A percentile compares a stretch with the other conserved stretches of the same genome.
Conservation (phyloP, 2,888 invertebrate genomes). For the Scaptodrosophila latifasciaeformis region DNA sequence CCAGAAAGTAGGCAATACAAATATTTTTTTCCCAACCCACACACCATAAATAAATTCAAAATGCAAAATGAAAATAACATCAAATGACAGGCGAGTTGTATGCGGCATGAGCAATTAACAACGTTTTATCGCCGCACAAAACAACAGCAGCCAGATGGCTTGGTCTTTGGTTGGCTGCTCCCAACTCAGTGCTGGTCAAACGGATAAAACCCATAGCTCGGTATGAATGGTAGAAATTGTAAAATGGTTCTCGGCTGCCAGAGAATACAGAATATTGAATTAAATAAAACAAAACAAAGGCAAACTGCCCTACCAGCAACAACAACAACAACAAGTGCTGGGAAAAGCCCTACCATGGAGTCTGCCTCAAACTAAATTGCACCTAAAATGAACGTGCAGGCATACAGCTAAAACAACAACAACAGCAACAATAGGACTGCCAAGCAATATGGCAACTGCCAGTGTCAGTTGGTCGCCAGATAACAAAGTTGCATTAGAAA, state of each 20-base stretch:
- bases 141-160: background rate
- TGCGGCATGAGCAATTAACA: constrained; percentile 61
- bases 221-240: too few relatives aligned
- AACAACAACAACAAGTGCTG: constrained; percentile 14
- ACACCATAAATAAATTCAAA: constrained; percentile 23
- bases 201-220: too few relatives aligned
- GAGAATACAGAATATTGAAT: constrained; percentile 21
- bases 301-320: background rate
- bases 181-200: background rate
- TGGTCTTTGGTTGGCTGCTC: background rate
- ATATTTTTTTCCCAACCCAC: constrained; percentile 3
- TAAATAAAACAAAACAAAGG: constrained; percentile 23
- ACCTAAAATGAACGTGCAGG: background rate
- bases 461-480: constrained; percentile 50
- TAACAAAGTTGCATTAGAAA: constrained; percentile 39
- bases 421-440: constrained; percentile 12
- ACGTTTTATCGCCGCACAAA: constrained; percentile 28
- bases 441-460: constrained; percentile 50
- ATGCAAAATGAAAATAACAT: constrained; percentile 22
- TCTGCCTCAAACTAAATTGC: background rate
- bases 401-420: background rate
- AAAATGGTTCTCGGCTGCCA: too few relatives aligned
- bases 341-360: constrained; percentile 1
- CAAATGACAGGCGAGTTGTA: constrained; percentile 29
- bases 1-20: constrained; percentile 19